Base-by-base conservation (phyloP, 1,140 invertebrate species). In the Lasioglossum albipes region DNA sequence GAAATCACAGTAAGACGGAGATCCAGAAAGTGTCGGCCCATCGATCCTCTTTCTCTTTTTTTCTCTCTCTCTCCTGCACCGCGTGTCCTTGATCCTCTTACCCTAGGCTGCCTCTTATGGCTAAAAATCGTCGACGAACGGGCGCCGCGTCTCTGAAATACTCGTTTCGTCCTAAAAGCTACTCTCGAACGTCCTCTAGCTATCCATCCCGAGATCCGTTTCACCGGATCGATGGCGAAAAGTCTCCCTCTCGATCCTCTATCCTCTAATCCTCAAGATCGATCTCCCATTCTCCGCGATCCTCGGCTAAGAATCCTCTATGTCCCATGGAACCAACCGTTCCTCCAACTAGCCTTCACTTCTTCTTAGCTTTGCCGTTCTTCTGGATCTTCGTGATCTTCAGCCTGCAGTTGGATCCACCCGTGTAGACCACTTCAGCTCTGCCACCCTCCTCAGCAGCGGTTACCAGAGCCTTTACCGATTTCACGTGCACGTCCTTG, bases 391-490 rank as follows among this genome's bases (percentile, higher is more conserved):
- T 91, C 0, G 86, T 89, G 66, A 91, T 90, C 67, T 91, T 91
- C 22, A 91, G 22, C 36, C 90, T 65, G 49, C 92, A 93, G 68
- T 79, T 89, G 0, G 91, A 88, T 0, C 93, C 92, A 4, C 93
- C 93, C 18, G 92, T 87, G 72, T 93, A 94, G 7, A 91, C 81
- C 2, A 93, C 92, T 57, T 94, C 93, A 18, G 91, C 90, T 42
- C 90, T 90, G 3, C 91, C 92, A 1, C 91, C 93, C 2, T 94
- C 93, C 69, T 93, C 91, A 41, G 93, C 77, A 6, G 90, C 91
- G 12, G 91, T 85, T 6, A 93, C 91, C 68, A 94, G 79, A 7
- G 92, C 89, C 72, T 93, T 94, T 42, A 94, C 86, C 12, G 92
- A 89, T 49, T 88, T 90, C 42, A 92, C 91, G 54, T 91, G 85